Percentiles rank a stretch among this genome's conserved stretches.
Evolutionary conservation across 1,140 invertebrate genomes (phyloP).

Genomic region (Penaeus vannamei): DNA sequence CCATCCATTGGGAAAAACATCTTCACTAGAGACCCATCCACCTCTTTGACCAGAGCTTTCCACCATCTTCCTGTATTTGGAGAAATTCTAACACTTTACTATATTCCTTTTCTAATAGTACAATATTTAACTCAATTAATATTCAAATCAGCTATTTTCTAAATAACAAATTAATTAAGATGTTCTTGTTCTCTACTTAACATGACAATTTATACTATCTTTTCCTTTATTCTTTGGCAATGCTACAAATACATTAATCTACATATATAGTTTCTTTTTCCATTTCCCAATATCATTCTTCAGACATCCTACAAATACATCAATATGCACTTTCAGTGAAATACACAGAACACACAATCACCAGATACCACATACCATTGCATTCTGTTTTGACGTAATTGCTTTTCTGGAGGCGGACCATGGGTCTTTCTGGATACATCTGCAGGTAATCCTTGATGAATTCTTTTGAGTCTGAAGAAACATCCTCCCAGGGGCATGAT

Average conservation of each 20-base stretch:
- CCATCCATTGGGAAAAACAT: conserved; percentile 86
- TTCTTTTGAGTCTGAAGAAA: conserved; percentile 83
- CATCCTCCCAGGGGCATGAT: conserved; percentile 88
- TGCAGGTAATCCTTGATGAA: conserved; percentile 90
- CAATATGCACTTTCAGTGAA: too few relatives aligned
- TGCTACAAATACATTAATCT: too few relatives aligned
- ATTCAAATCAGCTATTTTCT: too few relatives aligned
- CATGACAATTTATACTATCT: too few relatives aligned
- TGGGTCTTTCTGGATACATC: conserved; percentile 90
- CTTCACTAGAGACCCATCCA: conserved; percentile 91
- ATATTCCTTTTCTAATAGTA: neutral
- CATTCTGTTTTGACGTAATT: conserved; percentile 90
- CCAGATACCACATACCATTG: conserved; percentile 77
- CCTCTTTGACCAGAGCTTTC: conserved; percentile 82
- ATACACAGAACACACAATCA: too few relatives aligned
- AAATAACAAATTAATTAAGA: too few relatives aligned
- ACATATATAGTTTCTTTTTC: too few relatives aligned
- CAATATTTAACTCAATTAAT: too few relatives aligned
- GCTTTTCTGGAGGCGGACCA: conserved; percentile 87
- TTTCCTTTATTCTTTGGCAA: too few relatives aligned
- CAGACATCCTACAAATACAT: too few relatives aligned
- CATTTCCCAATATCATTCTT: too few relatives aligned
- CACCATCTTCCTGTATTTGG: conserved; percentile 80
- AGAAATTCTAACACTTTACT: neutral
- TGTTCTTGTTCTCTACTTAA: too few relatives aligned